Conservation (phyloP, 2,888 invertebrate species). For the Adela reaumurella region DNA sequence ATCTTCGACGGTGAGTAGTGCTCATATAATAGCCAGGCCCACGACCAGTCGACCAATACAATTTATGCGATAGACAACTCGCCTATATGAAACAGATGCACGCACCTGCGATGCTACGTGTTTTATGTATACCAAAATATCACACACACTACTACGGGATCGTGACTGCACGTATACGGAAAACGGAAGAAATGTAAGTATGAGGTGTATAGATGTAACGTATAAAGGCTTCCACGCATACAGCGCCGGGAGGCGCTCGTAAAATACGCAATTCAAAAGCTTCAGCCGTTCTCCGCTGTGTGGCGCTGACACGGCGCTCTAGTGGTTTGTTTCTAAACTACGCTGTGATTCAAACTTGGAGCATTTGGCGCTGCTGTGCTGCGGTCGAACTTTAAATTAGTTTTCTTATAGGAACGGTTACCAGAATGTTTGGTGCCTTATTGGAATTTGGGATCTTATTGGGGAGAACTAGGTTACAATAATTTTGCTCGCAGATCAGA, state of each 20-base stretch:
- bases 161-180: background rate
- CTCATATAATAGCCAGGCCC: background rate
- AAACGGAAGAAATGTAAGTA: background rate
- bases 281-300: conserved; percentile 49
- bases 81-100: background rate
- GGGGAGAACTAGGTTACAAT: background rate
- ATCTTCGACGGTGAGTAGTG: background rate
- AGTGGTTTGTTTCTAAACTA: conserved; percentile 28
- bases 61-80: background rate
- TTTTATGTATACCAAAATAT: background rate
- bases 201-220: background rate
- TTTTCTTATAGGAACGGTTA: conserved; percentile 26
- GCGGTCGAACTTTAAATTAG: conserved; percentile 27
- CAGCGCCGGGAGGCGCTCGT: conserved; percentile 23
- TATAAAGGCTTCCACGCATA: conserved; percentile 26
- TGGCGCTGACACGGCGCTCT: conserved; percentile 30
- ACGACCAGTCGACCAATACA: background rate
- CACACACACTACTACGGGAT: background rate
- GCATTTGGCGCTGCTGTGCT: conserved; percentile 35
- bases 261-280: conserved; percentile 44
- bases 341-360: conserved; percentile 20
- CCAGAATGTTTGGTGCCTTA: background rate
- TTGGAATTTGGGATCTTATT: background rate
- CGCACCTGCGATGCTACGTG: background rate
- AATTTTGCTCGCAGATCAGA: too few species aligned